Conservation (phyloP, 2,113 vertebrate genomes). For the Nyctibius bracteatus region DNA sequence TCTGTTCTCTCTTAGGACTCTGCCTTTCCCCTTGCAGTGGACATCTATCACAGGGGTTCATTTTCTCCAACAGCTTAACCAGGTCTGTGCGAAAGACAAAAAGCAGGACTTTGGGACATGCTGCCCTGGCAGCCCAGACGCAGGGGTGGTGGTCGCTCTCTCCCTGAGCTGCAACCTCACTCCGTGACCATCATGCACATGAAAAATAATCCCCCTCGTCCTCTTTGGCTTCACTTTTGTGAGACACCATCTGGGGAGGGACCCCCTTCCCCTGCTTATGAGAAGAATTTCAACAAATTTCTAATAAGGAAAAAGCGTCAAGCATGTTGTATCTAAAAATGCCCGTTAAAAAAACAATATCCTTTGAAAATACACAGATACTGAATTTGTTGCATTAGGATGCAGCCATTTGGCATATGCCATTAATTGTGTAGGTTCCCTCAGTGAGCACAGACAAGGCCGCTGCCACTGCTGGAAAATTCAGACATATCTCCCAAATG, state of each 20-base stretch:
- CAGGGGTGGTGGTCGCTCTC: neutral
- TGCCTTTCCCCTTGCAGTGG: neutral
- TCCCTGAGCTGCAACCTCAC: neutral
- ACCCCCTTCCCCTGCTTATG: neutral
- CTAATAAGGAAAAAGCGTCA: neutral
- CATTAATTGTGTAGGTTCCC: neutral
- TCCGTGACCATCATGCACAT: neutral
- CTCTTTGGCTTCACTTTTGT: neutral
- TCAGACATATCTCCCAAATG: conserved; percentile 12
- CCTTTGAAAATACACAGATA: neutral
- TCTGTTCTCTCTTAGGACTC: neutral
- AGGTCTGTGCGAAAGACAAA: neutral
- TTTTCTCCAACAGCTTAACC: neutral
- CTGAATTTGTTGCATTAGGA: neutral
- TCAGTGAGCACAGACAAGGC: neutral
- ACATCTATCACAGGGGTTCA: neutral
- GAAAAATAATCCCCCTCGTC: neutral
- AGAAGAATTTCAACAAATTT: neutral
- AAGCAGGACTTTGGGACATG: neutral
- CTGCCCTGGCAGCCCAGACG: neutral
- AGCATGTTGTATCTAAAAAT: neutral
- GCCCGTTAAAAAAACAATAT: neutral
- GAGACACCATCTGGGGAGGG: neutral
- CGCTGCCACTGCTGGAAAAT: neutral
- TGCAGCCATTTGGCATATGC: neutral